Percentiles rank a stretch among this genome's conserved stretches.
Conservation (phyloP, 2,888 invertebrate species). For the Drosophila monieri region DNA sequence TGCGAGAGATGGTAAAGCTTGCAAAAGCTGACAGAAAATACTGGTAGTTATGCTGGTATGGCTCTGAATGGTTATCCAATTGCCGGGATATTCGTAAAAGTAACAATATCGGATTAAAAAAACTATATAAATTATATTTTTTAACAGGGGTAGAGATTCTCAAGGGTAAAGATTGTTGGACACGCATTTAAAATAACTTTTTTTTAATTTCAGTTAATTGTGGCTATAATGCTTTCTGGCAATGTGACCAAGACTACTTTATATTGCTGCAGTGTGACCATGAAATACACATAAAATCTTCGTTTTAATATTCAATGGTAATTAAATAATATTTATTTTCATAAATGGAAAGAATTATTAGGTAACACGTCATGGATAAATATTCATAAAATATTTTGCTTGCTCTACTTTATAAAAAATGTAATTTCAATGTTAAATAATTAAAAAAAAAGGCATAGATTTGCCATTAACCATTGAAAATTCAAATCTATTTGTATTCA, state of each 20-base stretch:
- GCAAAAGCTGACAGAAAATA: background rate
- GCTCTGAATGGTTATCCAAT: background rate
- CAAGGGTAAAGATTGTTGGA: background rate
- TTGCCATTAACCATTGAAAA: background rate
- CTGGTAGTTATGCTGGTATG: background rate
- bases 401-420: too few species aligned
- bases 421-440: too few species aligned
- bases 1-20: background rate
- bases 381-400: too few species aligned
- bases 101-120: background rate
- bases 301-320: too few species aligned
- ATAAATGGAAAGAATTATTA: too few species aligned
- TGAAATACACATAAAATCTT: too few species aligned
- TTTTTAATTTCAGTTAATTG: too few species aligned
- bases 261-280: background rate
- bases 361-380: too few species aligned
- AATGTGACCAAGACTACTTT: background rate
- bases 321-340: too few species aligned
- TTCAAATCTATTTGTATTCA: background rate
- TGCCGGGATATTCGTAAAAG: background rate
- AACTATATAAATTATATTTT: background rate
- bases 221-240: background rate
- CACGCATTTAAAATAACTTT: background rate
- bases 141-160: background rate
- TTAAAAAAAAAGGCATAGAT: too few species aligned